phyloP scores from a whole-genome alignment of 2,888 invertebrate genomes.

The Asteroscopus sphinx region DNA sequence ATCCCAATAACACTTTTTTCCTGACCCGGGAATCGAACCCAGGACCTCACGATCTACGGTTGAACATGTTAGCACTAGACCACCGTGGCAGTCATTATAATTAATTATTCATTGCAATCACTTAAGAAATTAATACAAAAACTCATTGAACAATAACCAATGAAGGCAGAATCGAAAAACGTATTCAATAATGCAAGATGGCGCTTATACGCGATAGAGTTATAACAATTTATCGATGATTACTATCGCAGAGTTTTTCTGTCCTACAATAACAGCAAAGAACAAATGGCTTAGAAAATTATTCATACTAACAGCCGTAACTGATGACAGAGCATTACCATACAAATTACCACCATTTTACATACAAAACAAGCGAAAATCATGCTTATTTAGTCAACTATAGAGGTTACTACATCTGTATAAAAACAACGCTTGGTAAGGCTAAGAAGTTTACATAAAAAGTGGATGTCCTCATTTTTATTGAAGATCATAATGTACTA shows the following conservation, averaged over 20 bases:
- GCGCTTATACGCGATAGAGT: constrained; percentile 24
- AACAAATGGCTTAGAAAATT: constrained; percentile 60
- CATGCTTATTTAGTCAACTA: not conserved
- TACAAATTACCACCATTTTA: constrained; percentile 50
- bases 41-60: no score
- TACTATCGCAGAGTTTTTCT: constrained; percentile 40
- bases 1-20: no score
- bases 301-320: constrained; percentile 61
- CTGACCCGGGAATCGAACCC: no score
- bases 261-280: constrained; percentile 42
- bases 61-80: no score
- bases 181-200: constrained; percentile 27
- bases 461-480: constrained; percentile 31
- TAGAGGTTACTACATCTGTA: constrained; percentile 9
- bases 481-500: constrained; percentile 37
- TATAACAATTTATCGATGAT: constrained; percentile 32
- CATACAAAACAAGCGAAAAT: constrained; percentile 19
- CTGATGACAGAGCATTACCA: constrained; percentile 62
- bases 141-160: constrained; percentile 17
- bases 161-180: constrained; percentile 18
- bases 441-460: constrained; percentile 39
- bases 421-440: not conserved
- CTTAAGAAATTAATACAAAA: constrained; percentile 16
- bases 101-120: constrained; percentile 15
- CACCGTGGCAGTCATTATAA: no score